Conservation (phyloP, 2,797 vertebrate genomes). For the Orientallactaga sibirica region DNA sequence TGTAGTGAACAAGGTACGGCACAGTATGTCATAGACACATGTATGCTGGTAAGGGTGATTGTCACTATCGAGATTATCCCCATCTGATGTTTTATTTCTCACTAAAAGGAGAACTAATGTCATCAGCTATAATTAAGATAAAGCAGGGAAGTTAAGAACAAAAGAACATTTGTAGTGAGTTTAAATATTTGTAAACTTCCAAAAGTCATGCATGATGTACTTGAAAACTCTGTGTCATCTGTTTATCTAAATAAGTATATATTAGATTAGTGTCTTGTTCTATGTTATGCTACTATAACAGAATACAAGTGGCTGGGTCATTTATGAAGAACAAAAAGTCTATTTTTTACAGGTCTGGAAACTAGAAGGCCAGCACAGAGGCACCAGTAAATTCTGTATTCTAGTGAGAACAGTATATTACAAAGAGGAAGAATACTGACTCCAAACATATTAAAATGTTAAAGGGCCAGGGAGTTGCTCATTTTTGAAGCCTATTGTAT, state of each 20-base stretch:
- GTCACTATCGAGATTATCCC: not conserved
- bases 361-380: no score
- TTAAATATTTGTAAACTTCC: not conserved
- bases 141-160: not conserved
- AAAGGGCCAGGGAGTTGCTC: not conserved
- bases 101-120: not conserved
- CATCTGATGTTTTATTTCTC: not conserved
- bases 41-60: fast-evolving
- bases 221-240: not conserved
- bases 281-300: not conserved
- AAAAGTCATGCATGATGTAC: not conserved
- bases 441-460: not conserved
- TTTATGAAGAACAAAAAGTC: not conserved
- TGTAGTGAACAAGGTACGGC: not conserved
- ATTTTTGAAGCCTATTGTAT: not conserved
- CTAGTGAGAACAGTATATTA: not conserved
- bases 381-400: no score
- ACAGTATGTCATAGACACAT: not conserved
- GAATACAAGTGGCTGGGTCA: not conserved
- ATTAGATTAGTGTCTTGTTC: not conserved
- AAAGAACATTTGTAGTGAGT: not conserved
- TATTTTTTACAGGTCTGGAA: not conserved
- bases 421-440: fast-evolving
- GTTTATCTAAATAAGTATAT: not conserved
- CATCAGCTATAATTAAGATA: not conserved